Percentiles rank a stretch among this genome's conserved stretches.
These are phyloP conservation scores for Morone chrysops DNA, from an alignment of 2,113 vertebrate genomes.

Conservation along the genomic window DNA sequence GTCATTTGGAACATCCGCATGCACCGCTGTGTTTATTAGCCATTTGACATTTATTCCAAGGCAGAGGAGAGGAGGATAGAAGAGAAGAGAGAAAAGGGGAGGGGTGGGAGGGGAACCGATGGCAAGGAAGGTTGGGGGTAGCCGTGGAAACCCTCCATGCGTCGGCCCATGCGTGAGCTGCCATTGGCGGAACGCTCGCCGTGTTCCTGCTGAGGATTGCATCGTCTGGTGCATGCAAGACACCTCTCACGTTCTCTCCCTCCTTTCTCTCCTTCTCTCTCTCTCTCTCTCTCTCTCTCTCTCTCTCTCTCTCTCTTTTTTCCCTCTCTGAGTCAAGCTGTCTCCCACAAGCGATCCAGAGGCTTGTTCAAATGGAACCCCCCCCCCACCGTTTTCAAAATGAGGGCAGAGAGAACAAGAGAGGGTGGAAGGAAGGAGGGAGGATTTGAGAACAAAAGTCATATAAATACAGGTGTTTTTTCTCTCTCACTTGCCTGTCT, in stretches of 20 bases:
- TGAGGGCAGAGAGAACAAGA: conserved; percentile 61
- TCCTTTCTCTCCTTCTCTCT: conserved; percentile 27
- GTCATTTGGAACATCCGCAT: conserved; percentile 49
- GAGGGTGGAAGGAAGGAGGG: conserved; percentile 29
- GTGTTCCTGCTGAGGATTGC: conserved; percentile 62
- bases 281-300: no score
- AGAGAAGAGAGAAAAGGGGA: conserved; percentile 1
- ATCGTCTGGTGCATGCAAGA: conserved; percentile 72
- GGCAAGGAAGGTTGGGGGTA: conserved; percentile 71
- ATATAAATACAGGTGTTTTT: conserved; percentile 32
- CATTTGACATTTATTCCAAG: conserved; percentile 77
- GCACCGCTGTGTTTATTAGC: conserved; percentile 71
- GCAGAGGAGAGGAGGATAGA: conserved; percentile 45
- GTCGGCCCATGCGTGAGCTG: conserved; percentile 53
- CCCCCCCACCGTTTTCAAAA: conserved; percentile 51
- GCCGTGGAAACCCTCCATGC: conserved; percentile 79
- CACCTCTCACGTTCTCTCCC: conserved; percentile 59
- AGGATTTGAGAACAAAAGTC: conserved; percentile 42
- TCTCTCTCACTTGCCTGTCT: background rate
- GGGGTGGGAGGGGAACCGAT: background rate
- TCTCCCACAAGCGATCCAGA: conserved; percentile 63
- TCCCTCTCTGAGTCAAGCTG: conserved; percentile 48
- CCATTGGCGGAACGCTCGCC: conserved; percentile 71
- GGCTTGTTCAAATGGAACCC: conserved; percentile 73
- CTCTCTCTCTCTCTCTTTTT: conserved; percentile 1